phyloP scores from a whole-genome alignment of 1,140 invertebrate species.

The Magallana ariakensis region DNA sequence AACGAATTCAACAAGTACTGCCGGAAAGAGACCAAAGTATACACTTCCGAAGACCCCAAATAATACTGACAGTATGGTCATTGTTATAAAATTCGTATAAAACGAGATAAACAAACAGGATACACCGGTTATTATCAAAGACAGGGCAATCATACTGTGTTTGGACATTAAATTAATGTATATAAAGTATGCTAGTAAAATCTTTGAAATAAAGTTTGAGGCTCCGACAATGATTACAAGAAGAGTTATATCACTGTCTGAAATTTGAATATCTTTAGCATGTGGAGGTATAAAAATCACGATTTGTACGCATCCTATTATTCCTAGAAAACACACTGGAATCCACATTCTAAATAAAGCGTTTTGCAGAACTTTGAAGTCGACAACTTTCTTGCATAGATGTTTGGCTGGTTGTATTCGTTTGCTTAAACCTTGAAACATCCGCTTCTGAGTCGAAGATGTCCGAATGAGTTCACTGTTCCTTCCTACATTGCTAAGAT shows the following conservation, averaged over 20 bases:
- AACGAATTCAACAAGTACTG: constrained; percentile 7
- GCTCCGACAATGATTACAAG: constrained; percentile 7
- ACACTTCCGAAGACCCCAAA: constrained; percentile 33
- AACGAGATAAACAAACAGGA: not conserved
- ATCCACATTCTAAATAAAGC: constrained; percentile 3
- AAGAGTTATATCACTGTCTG: not conserved
- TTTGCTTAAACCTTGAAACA: too few relatives aligned
- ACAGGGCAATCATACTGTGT: not conserved
- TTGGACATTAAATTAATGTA: not conserved
- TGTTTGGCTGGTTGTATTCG: not conserved
- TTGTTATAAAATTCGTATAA: not conserved
- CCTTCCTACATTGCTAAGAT: not conserved
- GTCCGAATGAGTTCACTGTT: too few relatives aligned
- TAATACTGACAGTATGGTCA: not conserved
- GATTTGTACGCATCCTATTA: not conserved
- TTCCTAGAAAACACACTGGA: not conserved
- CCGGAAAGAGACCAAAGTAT: constrained; percentile 9
- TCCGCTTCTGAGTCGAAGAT: too few relatives aligned
- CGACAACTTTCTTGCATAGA: not conserved
- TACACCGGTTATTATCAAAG: not conserved
- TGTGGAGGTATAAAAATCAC: constrained; percentile 37
- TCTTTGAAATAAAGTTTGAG: not conserved
- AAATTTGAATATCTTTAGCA: constrained; percentile 26
- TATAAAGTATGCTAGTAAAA: not conserved
- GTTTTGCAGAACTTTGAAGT: constrained; percentile 5